A percentile compares a stretch with the other conserved stretches of the same genome.
Conservation (phyloP, 2,113 vertebrate species). For the Microcebus murinus region DNA sequence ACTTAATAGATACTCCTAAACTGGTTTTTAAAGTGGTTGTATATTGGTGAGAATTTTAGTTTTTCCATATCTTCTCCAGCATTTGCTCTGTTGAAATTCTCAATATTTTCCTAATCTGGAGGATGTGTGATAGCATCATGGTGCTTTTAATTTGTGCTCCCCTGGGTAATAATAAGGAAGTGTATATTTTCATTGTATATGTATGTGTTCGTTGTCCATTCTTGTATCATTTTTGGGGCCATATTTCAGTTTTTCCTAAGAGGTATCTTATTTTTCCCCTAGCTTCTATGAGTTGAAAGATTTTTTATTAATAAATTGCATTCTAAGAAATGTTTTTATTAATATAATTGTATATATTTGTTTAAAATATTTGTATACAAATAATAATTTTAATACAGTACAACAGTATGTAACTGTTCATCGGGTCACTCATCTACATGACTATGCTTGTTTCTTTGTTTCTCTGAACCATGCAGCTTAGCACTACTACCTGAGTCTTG, state of each 20-base stretch:
- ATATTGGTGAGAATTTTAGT: background rate
- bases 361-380: background rate
- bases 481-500: background rate
- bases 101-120: background rate
- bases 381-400: background rate
- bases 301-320: slow-evolving; percentile 7
- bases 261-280: background rate
- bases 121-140: background rate
- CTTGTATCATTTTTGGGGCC: background rate
- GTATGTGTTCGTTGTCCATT: background rate
- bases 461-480: slow-evolving; percentile 5
- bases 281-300: background rate
- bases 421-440: background rate
- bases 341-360: background rate
- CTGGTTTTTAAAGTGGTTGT: slow-evolving; percentile 1
- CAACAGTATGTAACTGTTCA: background rate
- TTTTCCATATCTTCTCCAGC: background rate
- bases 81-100: slow-evolving; percentile 4
- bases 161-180: background rate
- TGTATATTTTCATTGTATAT: background rate
- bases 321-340: slow-evolving; percentile 37
- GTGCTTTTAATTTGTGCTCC: background rate
- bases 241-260: slow-evolving; percentile 10
- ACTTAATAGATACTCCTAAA: background rate
- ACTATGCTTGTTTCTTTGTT: slow-evolving; percentile 13